A percentile compares a stretch with the other conserved stretches of the same genome.
phyloP scores from a whole-genome alignment of 23 tunicate species.

The Corella eumyota region DNA sequence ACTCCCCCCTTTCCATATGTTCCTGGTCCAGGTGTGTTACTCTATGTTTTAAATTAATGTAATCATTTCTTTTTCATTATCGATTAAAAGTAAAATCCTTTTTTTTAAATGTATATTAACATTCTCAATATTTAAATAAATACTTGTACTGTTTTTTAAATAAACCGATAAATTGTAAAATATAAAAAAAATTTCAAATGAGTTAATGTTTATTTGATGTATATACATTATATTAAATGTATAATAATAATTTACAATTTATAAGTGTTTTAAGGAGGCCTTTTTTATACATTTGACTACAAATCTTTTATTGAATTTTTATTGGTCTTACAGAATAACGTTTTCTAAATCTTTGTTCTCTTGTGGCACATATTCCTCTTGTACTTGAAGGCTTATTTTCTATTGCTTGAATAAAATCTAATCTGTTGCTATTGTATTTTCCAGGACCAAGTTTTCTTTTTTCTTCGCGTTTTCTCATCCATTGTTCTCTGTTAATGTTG shows the following conservation, averaged over 20 bases:
- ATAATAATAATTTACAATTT: too few relatives aligned
- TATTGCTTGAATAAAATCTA: slow-evolving; percentile 34
- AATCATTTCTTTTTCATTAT: too few relatives aligned
- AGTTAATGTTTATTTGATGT: too few relatives aligned
- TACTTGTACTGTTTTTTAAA: too few relatives aligned
- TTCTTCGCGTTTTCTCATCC: slow-evolving; percentile 59
- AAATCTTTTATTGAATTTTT: too few relatives aligned
- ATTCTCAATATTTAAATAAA: neutral
- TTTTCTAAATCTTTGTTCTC: slow-evolving; percentile 56
- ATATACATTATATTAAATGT: too few relatives aligned
- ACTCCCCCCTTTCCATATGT: slow-evolving; percentile 75
- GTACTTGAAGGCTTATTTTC: slow-evolving; percentile 49
- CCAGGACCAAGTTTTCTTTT: slow-evolving; percentile 71
- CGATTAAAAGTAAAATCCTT: neutral
- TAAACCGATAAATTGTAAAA: too few relatives aligned
- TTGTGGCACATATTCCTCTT: slow-evolving; percentile 45
- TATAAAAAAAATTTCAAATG: too few relatives aligned
- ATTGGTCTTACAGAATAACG: slow-evolving; percentile 13
- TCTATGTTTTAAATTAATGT: slow-evolving; percentile 4
- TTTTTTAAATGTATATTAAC: neutral
- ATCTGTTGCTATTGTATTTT: slow-evolving; percentile 43
- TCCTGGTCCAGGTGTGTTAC: slow-evolving; percentile 72
- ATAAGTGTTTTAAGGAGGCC: too few relatives aligned
- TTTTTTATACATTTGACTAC: too few relatives aligned
- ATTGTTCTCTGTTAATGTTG: slow-evolving; percentile 29